Evolutionary conservation across 2,113 vertebrate species (phyloP), one percentile per base, ranked within the genome.

Genomic region (Ophthalmolycus amberensis): DNA sequence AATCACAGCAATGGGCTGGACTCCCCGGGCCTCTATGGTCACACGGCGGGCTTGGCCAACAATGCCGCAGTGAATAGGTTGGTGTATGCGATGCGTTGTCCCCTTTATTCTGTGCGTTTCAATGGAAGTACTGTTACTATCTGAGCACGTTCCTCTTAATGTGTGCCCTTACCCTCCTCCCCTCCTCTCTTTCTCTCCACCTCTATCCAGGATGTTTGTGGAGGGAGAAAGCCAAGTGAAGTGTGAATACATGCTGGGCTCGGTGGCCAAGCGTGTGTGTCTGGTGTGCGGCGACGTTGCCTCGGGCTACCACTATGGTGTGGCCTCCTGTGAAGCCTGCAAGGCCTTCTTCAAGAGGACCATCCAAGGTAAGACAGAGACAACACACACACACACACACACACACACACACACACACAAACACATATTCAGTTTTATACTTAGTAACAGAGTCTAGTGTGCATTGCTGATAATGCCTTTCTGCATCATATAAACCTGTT

Each of bases 1-100:
- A 94, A 94, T 89, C 96, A 96, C 84, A 95, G 92, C 94, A 96
- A 96, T 67, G 96, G 95, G 76, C 96, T 98, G 90, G 97, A 97
- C 92, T 98, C 96, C 0, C 96, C 96, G 12, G 92, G 95, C 54
- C 96, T 97, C 78, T 97, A 97, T 44, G 89, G 87, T 14, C 90
- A 92, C 82, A 18, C 91, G 10, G 29, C 82, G 0, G 86, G 42
- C 0, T 29, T 91, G 71, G 69, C 82, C 58, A 86, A 63, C 71
- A 90, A 73, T 38, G 88, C 69, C 15, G 92, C 32, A 62, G 72
- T 82, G 32, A 94, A 89, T 80, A 89, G 93, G 93, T 94, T 5
- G 27, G 83, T 79, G n/a, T 74, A 42, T 60, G 37, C 46, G 11
- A 20, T 27, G 4, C 20, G 11, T 25, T 63, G 29, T 50, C 20